Evolutionary conservation across 2,888 invertebrate species (phyloP).

Genomic region (Tinea trinotella): DNA sequence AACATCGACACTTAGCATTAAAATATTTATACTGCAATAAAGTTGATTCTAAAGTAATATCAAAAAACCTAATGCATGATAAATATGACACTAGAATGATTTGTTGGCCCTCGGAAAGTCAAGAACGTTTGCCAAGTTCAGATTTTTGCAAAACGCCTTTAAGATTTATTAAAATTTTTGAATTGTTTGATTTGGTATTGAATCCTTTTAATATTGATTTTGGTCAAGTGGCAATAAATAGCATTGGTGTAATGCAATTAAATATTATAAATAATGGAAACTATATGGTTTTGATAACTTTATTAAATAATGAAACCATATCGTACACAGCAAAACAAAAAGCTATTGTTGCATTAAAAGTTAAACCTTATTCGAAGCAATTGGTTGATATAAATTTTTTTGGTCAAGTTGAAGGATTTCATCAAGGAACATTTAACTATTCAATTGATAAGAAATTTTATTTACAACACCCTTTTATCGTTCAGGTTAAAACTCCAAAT

Average conservation of each 20-base stretch:
- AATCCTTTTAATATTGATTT: constrained; percentile 44
- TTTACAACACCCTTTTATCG: constrained; percentile 42
- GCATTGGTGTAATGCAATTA: constrained; percentile 39
- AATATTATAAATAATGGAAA: constrained; percentile 46
- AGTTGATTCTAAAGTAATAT: not conserved
- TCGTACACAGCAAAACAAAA: constrained; percentile 40
- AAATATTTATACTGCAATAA: not conserved
- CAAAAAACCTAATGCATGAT: constrained; percentile 28
- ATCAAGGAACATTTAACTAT: constrained; percentile 42
- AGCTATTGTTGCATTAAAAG: constrained; percentile 30
- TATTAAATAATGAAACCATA: constrained; percentile 36
- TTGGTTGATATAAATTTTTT: constrained; percentile 38
- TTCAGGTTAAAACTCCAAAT: constrained; percentile 42
- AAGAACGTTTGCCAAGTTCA: constrained; percentile 23
- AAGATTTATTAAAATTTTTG: constrained; percentile 33
- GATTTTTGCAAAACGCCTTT: constrained; percentile 37
- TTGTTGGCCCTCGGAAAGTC: not conserved
- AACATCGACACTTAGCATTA: constrained; percentile 32
- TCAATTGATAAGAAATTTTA: constrained; percentile 41
- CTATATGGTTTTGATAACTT: constrained; percentile 35
- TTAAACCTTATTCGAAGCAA: constrained; percentile 34
- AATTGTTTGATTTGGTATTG: constrained; percentile 41
- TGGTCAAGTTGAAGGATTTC: constrained; percentile 38
- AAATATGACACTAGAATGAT: constrained; percentile 23
- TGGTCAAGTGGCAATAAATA: constrained; percentile 44